These are phyloP conservation scores for Neolamprologus multifasciatus DNA, from an alignment of 2,797 vertebrate genomes.

Conservation along the genomic window DNA sequence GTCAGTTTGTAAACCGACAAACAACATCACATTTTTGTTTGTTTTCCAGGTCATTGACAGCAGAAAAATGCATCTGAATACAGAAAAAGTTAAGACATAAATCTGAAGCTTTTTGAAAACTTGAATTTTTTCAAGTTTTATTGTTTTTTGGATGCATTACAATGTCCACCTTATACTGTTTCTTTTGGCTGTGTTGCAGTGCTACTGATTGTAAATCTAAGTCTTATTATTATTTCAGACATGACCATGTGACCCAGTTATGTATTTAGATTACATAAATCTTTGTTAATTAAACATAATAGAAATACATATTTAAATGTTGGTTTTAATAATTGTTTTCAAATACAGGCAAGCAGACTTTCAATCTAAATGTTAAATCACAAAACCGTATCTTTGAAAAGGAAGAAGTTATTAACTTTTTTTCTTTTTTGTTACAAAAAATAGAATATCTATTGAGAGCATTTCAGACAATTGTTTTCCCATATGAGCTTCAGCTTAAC, in stretches of 20 bases:
- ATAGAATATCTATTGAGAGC: neutral
- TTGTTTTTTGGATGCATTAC: neutral
- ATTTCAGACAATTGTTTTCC: neutral
- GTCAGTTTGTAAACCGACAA: neutral
- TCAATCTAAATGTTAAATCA: neutral
- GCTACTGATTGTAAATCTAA: neutral
- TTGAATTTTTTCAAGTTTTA: neutral
- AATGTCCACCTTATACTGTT: neutral
- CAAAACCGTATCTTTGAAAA: neutral
- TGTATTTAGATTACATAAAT: rapidly evolving
- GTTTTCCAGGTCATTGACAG: too few relatives aligned
- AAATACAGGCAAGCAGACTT: rapidly evolving
- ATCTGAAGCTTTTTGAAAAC: too few relatives aligned
- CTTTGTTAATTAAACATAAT: rapidly evolving
- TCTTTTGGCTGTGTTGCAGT: neutral
- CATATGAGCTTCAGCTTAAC: neutral
- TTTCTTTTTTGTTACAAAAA: rapidly evolving
- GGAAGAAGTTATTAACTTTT: rapidly evolving
- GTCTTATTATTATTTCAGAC: neutral
- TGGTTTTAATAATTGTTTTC: neutral
- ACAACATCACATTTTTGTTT: too few relatives aligned
- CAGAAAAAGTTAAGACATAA: too few relatives aligned
- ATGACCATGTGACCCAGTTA: neutral
- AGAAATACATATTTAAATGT: rapidly evolving
- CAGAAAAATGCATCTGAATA: too few relatives aligned